Evolutionary conservation across 2,797 vertebrate species (phyloP), one percentile per base, ranked within the genome.

Genomic region (Karalla daura): DNA sequence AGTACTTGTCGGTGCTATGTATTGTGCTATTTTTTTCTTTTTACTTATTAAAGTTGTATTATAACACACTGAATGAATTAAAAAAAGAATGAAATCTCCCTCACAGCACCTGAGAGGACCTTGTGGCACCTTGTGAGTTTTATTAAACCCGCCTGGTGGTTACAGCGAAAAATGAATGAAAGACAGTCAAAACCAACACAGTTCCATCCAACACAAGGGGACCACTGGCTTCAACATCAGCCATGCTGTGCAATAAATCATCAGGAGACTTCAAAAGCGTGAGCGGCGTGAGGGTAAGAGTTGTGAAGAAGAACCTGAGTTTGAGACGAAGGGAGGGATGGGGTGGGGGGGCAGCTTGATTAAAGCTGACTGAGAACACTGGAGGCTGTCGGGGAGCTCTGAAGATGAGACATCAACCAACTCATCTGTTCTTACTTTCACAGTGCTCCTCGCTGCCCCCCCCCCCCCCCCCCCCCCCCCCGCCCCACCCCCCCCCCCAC

Each of bases 331-430:
- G n/a, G n/a, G n/a, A n/a, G n/a, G n/a, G n/a, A n/a, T n/a, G n/a
- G n/a, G n/a, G n/a, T n/a, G n/a, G n/a, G n/a, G 50, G 81, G 74
- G 41, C 47, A 45, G 63, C 39, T 63, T 82, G 76, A 86, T 82
- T 71, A 72, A 82, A 82, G 64, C 63, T 56, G 65, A 70, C 66
- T 63, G 74, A 81, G 46, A 64, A 75, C 73, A 53, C 69, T 60
- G 70, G 65, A 80, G 81, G 59, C 67, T 55, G 62, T 62, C 24
- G 1, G 46, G 33, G 55, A n/a, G n/a, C n/a, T 73, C 70, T 51
- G 39, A 77, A 83, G 72, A 78, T 59, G 55, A 77, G 62, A 76
- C 74, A 62, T 81, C 59, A 59, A 25, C 67, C 64, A 45, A 63
- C 47, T 77, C 61, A 73, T 74, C 76, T 63, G 24, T 74, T 63